These are phyloP conservation scores for Coptodon rendalli DNA, from an alignment of 2,113 vertebrate species.

Conservation along the genomic window DNA sequence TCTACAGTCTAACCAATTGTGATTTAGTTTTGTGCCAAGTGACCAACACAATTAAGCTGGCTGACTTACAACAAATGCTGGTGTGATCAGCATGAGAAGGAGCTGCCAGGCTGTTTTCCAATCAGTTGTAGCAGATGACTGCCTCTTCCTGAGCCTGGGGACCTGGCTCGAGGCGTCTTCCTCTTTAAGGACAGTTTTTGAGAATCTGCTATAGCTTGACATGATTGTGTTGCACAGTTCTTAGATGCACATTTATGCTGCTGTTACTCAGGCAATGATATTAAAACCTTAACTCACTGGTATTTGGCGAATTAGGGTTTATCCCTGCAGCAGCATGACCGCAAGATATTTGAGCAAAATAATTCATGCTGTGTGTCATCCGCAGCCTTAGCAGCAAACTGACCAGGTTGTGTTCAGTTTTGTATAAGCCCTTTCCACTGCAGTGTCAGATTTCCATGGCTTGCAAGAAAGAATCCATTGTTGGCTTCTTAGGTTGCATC, in stretches of 20 bases:
- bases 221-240: neutral
- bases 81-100: neutral
- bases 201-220: neutral
- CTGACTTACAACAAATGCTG: neutral
- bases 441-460: neutral
- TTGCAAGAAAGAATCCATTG: neutral
- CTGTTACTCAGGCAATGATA: neutral
- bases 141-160: neutral
- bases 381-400: neutral
- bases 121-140: neutral
- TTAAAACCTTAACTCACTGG: neutral
- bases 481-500: neutral
- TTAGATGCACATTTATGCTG: neutral
- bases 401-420: neutral
- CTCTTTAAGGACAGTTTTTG: neutral
- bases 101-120: neutral
- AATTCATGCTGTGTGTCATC: neutral
- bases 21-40: neutral
- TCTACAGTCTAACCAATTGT: neutral
- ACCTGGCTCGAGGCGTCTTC: neutral
- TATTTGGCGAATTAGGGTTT: neutral
- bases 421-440: neutral
- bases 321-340: neutral
- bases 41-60: neutral
- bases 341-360: neutral